These are phyloP conservation scores for Drosophila ercepeae DNA, from an alignment of 1,140 invertebrate species.

Conservation along the genomic window DNA sequence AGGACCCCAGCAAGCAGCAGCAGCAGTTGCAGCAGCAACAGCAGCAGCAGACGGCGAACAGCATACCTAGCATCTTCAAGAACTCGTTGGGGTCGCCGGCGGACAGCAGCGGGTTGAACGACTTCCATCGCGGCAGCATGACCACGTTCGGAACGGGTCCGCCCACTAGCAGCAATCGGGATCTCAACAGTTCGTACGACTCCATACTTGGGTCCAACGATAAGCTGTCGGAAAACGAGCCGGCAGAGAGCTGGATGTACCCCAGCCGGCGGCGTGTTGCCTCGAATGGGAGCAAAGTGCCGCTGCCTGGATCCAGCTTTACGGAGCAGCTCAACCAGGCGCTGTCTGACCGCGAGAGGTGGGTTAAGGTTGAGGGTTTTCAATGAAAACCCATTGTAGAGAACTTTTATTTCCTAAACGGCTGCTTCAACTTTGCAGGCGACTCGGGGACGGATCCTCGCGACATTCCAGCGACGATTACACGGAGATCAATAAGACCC, in stretches of 20 bases:
- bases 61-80: constrained; percentile 73
- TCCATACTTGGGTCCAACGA: constrained; percentile 83
- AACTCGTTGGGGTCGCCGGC: constrained; percentile 67
- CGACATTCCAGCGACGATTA: constrained; percentile 87
- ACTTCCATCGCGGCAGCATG: constrained; percentile 81
- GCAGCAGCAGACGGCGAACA: constrained; percentile 19
- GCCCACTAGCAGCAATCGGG: constrained; percentile 70
- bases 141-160: constrained; percentile 71
- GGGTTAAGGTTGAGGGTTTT: constrained; percentile 68
- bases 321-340: constrained; percentile 94
- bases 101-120: constrained; percentile 64
- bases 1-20: constrained; percentile 80
- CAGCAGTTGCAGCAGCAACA: constrained; percentile 52
- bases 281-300: constrained; percentile 78
- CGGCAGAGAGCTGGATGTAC: constrained; percentile 83
- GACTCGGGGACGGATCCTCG: constrained; percentile 85
- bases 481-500: constrained; percentile 86
- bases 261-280: constrained; percentile 77
- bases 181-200: constrained; percentile 83
- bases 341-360: constrained; percentile 89
- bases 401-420: constrained; percentile 29
- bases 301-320: constrained; percentile 87
- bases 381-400: background rate
- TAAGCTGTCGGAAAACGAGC: constrained; percentile 81
- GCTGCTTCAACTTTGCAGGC: constrained; percentile 64